Base-by-base conservation (phyloP, 2,113 vertebrate species). In the Terrapene triunguis region DNA sequence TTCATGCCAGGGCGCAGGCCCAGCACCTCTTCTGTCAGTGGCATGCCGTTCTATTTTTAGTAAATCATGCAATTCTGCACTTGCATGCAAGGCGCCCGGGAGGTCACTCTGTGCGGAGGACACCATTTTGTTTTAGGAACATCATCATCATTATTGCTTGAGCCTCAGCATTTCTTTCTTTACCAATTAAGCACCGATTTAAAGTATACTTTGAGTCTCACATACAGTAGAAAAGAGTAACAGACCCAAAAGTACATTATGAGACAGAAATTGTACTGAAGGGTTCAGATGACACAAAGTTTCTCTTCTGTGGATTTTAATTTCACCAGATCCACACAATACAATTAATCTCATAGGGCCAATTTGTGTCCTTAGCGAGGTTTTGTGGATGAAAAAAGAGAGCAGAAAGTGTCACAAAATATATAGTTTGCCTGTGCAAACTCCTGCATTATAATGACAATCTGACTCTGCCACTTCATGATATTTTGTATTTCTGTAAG, bases 391-490 rank as follows among this genome's bases (percentile, higher is more conserved):
- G 62, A 53, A 90, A 88, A 86, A 1, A 48, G 2, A 94, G 8
- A 32, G 48, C 55, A 95, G 19, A 54, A 72, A 5, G 35, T 11
- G 3, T 48, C 6, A 0, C 69, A 87, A 44, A 1, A 0, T 48
- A 92, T 22, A 84, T 51, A 76, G 1, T 10, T 27, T 85, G 69
- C 50, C 72, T 89, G 50, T 95, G 54, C n/a, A 84, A 65, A 13
- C 89, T 38, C 42, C 42, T 93, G 17, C 90, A 59, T 85, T 72
- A 59, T 25, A 78, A 84, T 51, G 78, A 88, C 90, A 94, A 6
- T n/a, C n/a, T 92, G 83, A 95, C n/a, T 89, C 72, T 90, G 84
- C 74, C 89, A 96, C 87, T 54, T 85, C 69, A 12, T 80, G 97
- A 89, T 85, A 92, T 80, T 92, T 35, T 80, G 90, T n/a, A 53